Base-by-base conservation (phyloP, 2,888 invertebrate species). In the Cotesia congregata region DNA sequence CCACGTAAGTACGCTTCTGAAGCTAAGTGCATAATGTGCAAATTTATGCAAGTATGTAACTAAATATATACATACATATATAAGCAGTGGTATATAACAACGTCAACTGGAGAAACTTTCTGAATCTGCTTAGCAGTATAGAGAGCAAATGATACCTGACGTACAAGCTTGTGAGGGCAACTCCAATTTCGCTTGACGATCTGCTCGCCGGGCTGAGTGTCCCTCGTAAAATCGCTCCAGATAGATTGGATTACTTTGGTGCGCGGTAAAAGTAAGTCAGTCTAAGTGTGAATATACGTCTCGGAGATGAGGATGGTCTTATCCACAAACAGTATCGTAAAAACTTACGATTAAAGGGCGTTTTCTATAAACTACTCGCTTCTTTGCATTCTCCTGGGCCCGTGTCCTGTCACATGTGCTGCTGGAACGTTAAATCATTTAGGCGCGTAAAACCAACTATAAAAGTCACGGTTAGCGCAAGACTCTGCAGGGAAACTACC, bases 181-280 rank as follows among this genome's bases (percentile, higher is more conserved):
- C 60, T 73, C 67, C 73, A 73, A 73, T 73, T 59, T 67, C 60
- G 15, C 50, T 41, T 59, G 7, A 73, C 73, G 17, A 67, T 73
- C 73, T 30, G 59, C 60, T 50, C 50, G 50, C 20, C 67, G 38
- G 67, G 30, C 50, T 60, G 73, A 73, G 60, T 30, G 59, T 67
- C 61, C 17, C 61, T 74, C 77, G 74, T 74, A 71, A 77, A 77
- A 77, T 74, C 71, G 65, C 39, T 60, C 74, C 60, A 71, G 38
- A 77, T 77, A 74, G 70, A 77, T 77, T 77, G 77, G 70, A 77
- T 77, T 69, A 74, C 67, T 77, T 69, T 65, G 30, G 60, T 30
- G 67, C 6, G 6, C 15, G 30, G 30, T 30, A 30, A 30, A 15
- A 17, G 15, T 61, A 30, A 30, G 39, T 60, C 71, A n/a, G 59